These are phyloP conservation scores for Vireo altiloquus DNA, from an alignment of 2,113 vertebrate species.

Conservation along the genomic window DNA sequence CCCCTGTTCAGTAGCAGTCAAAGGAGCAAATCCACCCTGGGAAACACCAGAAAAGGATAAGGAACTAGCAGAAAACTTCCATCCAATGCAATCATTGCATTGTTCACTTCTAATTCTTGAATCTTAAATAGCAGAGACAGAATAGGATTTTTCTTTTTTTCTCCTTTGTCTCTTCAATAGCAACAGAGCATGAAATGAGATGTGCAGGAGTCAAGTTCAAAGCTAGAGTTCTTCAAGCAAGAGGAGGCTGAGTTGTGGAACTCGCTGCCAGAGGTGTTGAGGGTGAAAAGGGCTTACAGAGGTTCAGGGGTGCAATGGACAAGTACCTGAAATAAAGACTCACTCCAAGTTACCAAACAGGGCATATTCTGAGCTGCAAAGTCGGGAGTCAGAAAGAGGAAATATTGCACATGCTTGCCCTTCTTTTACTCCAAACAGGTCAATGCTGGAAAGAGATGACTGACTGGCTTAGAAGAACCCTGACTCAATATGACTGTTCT, in stretches of 20 bases:
- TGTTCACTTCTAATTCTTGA: not conserved
- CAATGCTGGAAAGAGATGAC: not conserved
- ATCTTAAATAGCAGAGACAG: not conserved
- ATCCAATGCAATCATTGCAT: not conserved
- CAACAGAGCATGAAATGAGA: not conserved
- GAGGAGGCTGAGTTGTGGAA: not conserved
- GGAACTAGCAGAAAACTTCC: not conserved
- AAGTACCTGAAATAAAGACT: not conserved
- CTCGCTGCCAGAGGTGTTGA: not conserved
- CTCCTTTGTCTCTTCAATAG: not conserved
- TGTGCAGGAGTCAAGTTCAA: not conserved
- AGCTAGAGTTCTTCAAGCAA: constrained; percentile 22
- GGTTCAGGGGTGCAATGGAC: not conserved
- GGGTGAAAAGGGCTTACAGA: not conserved
- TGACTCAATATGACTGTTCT: not conserved
- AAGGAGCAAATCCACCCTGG: not conserved
- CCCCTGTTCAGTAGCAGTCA: not conserved
- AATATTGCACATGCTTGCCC: not conserved
- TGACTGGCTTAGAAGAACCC: not conserved
- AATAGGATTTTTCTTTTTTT: not conserved
- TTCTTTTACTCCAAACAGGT: not conserved
- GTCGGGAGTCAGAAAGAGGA: not conserved
- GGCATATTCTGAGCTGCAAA: not conserved
- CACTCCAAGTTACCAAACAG: not conserved
- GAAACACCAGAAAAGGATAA: not conserved